A percentile compares a stretch with the other conserved stretches of the same genome.
Conservation (phyloP, 2,888 invertebrate species). For the Xylocampa areola region DNA sequence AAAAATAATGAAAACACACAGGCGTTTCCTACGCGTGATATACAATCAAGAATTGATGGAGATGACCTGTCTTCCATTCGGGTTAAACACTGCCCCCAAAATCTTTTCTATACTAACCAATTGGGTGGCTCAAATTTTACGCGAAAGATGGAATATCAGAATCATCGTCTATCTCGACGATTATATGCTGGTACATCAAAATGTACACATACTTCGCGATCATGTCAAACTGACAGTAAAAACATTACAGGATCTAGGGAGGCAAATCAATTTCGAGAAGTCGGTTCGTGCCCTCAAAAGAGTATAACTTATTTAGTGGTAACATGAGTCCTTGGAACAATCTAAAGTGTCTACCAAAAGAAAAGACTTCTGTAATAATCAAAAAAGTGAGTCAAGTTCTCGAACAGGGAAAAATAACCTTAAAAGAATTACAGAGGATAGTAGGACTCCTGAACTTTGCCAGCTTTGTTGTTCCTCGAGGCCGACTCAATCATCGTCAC, state of each 20-base stretch:
- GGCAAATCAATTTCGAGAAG: conserved; percentile 32
- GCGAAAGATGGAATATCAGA: conserved; percentile 4
- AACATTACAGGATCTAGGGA: conserved; percentile 5
- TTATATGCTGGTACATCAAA: conserved; percentile 13
- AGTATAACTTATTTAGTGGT: too few relatives aligned
- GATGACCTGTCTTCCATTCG: conserved; percentile 1
- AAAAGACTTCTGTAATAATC: conserved; percentile 14
- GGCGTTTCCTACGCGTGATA: too few relatives aligned
- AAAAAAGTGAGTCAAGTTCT: too few relatives aligned
- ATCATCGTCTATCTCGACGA: conserved; percentile 14
- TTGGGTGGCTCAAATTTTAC: conserved; percentile 1
- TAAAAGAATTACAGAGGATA: background rate
- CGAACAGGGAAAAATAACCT: background rate
- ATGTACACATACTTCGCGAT: conserved; percentile 1
- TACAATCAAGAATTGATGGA: background rate
- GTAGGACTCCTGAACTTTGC: conserved; percentile 2
- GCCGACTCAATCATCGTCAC: background rate
- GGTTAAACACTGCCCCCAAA: conserved; percentile 3
- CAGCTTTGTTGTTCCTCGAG: conserved; percentile 1
- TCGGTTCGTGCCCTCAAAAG: too few relatives aligned
- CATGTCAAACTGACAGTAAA: conserved; percentile 22
- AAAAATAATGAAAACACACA: too few relatives aligned
- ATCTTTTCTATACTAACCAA: background rate
- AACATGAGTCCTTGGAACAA: conserved; percentile 39
- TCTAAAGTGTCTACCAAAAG: conserved; percentile 14